Evolutionary conservation across 2,797 vertebrate genomes (phyloP).

Genomic region (Eidolon dupreanum): DNA sequence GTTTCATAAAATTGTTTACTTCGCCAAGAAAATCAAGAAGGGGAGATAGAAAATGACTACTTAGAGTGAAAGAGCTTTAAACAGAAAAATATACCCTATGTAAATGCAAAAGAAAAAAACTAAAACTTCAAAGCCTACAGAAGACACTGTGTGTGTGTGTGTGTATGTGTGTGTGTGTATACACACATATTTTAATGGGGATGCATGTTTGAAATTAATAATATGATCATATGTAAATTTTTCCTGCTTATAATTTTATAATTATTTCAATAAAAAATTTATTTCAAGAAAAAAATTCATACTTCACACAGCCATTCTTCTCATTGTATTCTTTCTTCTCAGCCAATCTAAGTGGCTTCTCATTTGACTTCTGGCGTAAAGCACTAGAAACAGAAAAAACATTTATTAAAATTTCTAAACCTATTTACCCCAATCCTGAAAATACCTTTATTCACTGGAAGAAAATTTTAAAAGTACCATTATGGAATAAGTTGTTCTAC

Average conservation of each 20-base stretch:
- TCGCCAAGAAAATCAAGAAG: not conserved
- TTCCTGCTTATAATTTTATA: not conserved
- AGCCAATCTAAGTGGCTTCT: constrained; percentile 45
- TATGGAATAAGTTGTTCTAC: not conserved
- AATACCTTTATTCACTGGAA: not conserved
- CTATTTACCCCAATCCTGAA: not conserved
- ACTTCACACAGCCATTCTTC: constrained; percentile 78
- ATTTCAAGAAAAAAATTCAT: constrained; percentile 31
- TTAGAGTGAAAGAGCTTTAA: not conserved
- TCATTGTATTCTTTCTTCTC: constrained; percentile 66
- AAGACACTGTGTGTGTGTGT: not conserved
- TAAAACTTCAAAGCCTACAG: not conserved
- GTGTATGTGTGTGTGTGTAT: no score
- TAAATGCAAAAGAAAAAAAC: not conserved
- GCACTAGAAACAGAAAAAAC: constrained; percentile 60
- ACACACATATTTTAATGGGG: no score
- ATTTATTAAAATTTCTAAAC: not conserved
- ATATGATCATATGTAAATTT: not conserved
- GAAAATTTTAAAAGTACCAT: not conserved
- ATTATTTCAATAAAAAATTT: constrained; percentile 11
- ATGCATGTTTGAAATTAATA: constrained; percentile 14
- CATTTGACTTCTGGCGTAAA: constrained; percentile 44
- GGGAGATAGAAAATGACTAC: not conserved
- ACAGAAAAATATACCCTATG: not conserved
- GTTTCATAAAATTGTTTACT: not conserved